phyloP scores from a whole-genome alignment of 2,113 vertebrate genomes.

The Cygnus buccinator region DNA sequence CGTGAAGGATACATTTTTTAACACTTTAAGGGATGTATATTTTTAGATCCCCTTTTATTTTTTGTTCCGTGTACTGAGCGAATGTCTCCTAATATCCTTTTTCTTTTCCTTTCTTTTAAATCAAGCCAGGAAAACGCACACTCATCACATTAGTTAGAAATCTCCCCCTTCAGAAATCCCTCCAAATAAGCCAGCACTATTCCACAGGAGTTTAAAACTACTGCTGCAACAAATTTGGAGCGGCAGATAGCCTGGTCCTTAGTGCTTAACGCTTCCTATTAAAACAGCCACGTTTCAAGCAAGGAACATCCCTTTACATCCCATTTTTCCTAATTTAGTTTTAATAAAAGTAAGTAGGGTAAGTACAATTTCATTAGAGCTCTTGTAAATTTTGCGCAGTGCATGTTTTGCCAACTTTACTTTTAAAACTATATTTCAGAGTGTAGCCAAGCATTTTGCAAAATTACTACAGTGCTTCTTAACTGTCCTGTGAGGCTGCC shows the following conservation, averaged over 20 bases:
- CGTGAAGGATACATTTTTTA: constrained; percentile 61
- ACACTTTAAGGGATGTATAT: constrained; percentile 50
- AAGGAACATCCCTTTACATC: constrained; percentile 24
- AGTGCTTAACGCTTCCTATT: background rate
- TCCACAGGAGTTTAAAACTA: constrained; percentile 4
- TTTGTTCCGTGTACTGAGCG: background rate
- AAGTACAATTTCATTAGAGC: constrained; percentile 55
- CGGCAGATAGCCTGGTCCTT: background rate
- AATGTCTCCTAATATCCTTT: background rate
- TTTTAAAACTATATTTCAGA: constrained; percentile 40
- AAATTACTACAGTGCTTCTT: constrained; percentile 38
- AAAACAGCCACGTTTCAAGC: constrained; percentile 41
- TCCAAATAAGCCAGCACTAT: background rate
- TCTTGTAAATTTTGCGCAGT: constrained; percentile 31
- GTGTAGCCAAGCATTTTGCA: constrained; percentile 33
- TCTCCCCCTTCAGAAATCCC: background rate
- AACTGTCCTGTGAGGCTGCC: constrained; percentile 74
- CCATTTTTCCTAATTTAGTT: constrained; percentile 63
- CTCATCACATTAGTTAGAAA: constrained; percentile 30
- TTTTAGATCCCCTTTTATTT: constrained; percentile 30
- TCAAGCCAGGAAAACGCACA: background rate
- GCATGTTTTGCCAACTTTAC: constrained; percentile 44
- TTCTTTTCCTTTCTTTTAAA: constrained; percentile 24
- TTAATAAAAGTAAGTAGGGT: constrained; percentile 53
- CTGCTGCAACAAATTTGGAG: constrained; percentile 17